phyloP scores from a whole-genome alignment of 2,888 invertebrate genomes.

The Epinotia demarniana region DNA sequence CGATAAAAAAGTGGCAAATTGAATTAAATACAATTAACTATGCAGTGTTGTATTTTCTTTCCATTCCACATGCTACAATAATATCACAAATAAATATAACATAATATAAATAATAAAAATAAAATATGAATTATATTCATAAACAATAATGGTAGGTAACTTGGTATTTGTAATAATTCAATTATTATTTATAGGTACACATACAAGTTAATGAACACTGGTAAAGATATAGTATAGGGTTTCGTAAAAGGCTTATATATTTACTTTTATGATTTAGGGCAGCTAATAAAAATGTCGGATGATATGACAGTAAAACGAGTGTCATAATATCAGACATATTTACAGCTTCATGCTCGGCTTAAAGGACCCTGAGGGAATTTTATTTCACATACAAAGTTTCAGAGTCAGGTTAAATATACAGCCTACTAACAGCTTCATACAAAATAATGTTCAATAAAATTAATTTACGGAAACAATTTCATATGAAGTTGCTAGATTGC shows the following conservation, averaged over 20 bases:
- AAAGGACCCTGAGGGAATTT: neutral
- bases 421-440: constrained; percentile 5
- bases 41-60: constrained; percentile 26
- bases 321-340: neutral
- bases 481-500: neutral
- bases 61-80: constrained; percentile 29
- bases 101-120: constrained; percentile 31
- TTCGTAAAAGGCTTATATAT: neutral
- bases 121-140: constrained; percentile 23
- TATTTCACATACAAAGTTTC: neutral
- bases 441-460: neutral
- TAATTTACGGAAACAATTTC: neutral
- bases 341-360: neutral
- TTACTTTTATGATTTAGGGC: neutral
- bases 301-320: neutral
- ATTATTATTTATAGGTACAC: constrained; percentile 27
- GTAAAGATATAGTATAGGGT: constrained; percentile 7
- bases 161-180: constrained; percentile 21
- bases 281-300: neutral
- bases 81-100: constrained; percentile 21
- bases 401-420: neutral
- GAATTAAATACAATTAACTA: neutral
- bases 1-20: too few relatives aligned
- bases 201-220: constrained; percentile 28
- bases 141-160: constrained; percentile 43